phyloP scores from a whole-genome alignment of 1,140 invertebrate species.

The Drosophila subobscura region DNA sequence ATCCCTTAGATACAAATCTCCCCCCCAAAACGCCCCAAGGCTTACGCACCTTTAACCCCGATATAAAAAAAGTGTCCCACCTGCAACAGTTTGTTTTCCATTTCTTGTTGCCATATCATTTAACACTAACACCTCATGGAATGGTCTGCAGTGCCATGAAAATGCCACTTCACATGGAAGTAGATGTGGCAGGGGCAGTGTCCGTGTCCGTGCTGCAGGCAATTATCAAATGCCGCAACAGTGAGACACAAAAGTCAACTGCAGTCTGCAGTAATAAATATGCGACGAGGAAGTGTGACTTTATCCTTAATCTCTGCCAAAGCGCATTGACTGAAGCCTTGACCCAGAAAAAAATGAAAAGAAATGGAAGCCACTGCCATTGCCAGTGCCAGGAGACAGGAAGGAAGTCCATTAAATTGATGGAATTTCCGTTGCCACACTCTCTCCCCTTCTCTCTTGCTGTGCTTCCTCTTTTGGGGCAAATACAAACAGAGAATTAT shows the following conservation, averaged over 20 bases:
- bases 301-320: constrained; percentile 34
- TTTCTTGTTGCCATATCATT: constrained; percentile 2
- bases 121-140: constrained; percentile 6
- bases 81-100: too few species aligned
- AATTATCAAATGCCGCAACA: constrained; percentile 47
- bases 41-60: too few species aligned
- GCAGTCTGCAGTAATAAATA: constrained; percentile 46
- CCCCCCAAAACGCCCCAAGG: background rate
- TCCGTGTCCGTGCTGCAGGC: constrained; percentile 31
- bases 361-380: constrained; percentile 20
- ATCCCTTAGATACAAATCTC: too few species aligned
- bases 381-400: constrained; percentile 13
- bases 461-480: constrained; percentile 4
- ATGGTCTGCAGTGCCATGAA: constrained; percentile 18
- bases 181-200: background rate
- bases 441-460: constrained; percentile 2
- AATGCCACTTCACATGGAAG: constrained; percentile 22
- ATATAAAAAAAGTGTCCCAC: too few species aligned
- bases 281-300: constrained; percentile 23
- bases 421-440: constrained; percentile 61
- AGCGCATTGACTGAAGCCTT: constrained; percentile 12
- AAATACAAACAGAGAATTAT: constrained; percentile 39
- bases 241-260: constrained; percentile 38
- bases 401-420: constrained; percentile 51
- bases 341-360: constrained; percentile 10